A percentile compares a stretch with the other conserved stretches of the same genome.
Conservation (phyloP, 2,797 vertebrate species). For the Danio albolineatus region DNA sequence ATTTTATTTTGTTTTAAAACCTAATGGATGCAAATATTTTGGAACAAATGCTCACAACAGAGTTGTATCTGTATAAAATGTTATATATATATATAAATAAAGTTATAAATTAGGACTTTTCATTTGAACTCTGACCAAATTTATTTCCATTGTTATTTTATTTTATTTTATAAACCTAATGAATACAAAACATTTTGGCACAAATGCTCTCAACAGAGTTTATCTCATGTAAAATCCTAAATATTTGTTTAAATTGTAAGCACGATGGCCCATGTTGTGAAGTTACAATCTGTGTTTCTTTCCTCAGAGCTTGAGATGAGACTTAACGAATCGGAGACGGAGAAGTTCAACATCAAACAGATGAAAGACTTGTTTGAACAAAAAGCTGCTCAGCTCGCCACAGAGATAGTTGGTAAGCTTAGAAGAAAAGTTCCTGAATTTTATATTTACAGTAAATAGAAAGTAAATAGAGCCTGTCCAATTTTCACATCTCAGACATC, state of each 20-base stretch:
- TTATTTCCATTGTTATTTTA: too few species aligned
- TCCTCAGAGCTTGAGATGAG: conserved; percentile 83
- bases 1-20: too few species aligned
- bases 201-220: too few species aligned
- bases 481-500: conserved; percentile 78
- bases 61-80: too few species aligned
- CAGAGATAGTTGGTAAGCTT: conserved; percentile 93
- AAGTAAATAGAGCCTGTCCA: neutral
- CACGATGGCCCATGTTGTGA: conserved; percentile 20
- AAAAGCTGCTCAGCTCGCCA: conserved; percentile 96
- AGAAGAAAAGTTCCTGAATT: conserved; percentile 4
- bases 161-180: too few species aligned
- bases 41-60: too few species aligned
- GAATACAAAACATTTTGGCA: too few species aligned
- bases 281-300: conserved; percentile 18
- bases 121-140: too few species aligned
- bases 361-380: conserved; percentile 99
- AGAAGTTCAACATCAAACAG: conserved; percentile 98
- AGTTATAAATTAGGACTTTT: too few species aligned
- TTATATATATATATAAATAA: too few species aligned
- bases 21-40: too few species aligned
- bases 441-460: neutral
- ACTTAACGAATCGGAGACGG: conserved; percentile 92
- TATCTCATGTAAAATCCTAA: too few species aligned
- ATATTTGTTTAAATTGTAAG: neutral